phyloP scores from a whole-genome alignment of 92 coral and sea anemone genomes.

The Porites evermanni region DNA sequence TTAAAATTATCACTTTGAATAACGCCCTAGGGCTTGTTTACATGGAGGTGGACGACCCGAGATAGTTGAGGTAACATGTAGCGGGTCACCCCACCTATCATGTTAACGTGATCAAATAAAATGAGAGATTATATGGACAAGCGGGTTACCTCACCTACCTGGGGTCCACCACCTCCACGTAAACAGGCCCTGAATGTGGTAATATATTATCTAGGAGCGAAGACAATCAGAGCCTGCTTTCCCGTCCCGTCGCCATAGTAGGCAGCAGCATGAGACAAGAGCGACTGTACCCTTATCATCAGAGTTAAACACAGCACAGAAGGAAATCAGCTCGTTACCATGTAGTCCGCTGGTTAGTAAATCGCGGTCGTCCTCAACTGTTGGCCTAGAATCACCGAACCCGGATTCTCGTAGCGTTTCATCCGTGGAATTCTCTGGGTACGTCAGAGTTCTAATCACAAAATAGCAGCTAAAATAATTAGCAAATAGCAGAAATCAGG shows the following conservation, averaged over 20 bases:
- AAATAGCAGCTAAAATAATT: background rate
- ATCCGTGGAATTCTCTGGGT: constrained; percentile 35
- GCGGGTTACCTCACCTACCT: too few relatives aligned
- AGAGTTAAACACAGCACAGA: constrained; percentile 28
- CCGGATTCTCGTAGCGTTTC: constrained; percentile 30
- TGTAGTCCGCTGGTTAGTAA: constrained; percentile 52
- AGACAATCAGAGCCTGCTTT: constrained; percentile 10
- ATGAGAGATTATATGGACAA: too few relatives aligned
- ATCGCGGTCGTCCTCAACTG: constrained; percentile 43
- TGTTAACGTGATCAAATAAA: too few relatives aligned
- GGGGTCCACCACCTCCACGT: too few relatives aligned
- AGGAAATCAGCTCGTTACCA: constrained; percentile 20
- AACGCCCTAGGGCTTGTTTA: too few relatives aligned
- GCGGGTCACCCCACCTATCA: too few relatives aligned
- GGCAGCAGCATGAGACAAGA: constrained; percentile 23
- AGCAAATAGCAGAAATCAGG: too few relatives aligned
- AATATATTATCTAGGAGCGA: constrained; percentile 16
- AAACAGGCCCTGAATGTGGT: too few relatives aligned
- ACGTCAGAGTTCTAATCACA: background rate
- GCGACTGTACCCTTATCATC: constrained; percentile 9
- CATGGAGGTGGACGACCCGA: too few relatives aligned
- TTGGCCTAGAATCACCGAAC: constrained; percentile 24
- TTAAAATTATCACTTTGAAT: too few relatives aligned
- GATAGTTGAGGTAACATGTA: too few relatives aligned
- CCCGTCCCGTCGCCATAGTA: constrained; percentile 21